Evolutionary conservation across 2,797 vertebrate genomes (phyloP).

Genomic region (Megaceryle alcyon): DNA sequence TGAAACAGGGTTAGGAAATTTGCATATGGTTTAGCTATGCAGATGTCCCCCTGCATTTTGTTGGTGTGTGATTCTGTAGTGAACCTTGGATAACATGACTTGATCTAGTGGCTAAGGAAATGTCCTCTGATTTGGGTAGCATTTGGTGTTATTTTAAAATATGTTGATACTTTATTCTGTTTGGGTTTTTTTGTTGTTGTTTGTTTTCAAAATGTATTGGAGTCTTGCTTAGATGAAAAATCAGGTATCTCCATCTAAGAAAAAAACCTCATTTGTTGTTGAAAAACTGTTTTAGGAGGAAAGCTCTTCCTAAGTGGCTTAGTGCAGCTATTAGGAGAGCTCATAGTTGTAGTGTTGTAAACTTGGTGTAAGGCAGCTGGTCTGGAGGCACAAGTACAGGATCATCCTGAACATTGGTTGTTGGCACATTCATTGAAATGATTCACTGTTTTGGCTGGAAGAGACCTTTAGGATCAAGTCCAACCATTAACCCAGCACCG

Average conservation of each 20-base stretch:
- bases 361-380: accelerated
- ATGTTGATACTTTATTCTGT: neutral
- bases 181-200: neutral
- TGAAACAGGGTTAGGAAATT: neutral
- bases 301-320: neutral
- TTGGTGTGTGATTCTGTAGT: neutral
- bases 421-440: neutral
- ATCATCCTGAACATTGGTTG: neutral
- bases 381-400: neutral
- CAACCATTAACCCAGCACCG: neutral
- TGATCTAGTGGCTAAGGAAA: neutral
- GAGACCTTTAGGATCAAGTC: neutral
- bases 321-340: neutral
- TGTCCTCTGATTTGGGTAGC: neutral
- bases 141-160: slow-evolving; percentile 16
- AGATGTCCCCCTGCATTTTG: neutral
- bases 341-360: neutral
- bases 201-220: neutral
- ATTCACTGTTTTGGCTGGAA: neutral
- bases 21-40: neutral
- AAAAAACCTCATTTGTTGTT: neutral
- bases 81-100: neutral
- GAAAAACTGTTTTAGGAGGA: neutral
- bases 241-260: neutral
- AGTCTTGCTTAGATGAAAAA: neutral